phyloP scores from a whole-genome alignment of 2,113 vertebrate species.

The Forbesichthys agassizii region DNA sequence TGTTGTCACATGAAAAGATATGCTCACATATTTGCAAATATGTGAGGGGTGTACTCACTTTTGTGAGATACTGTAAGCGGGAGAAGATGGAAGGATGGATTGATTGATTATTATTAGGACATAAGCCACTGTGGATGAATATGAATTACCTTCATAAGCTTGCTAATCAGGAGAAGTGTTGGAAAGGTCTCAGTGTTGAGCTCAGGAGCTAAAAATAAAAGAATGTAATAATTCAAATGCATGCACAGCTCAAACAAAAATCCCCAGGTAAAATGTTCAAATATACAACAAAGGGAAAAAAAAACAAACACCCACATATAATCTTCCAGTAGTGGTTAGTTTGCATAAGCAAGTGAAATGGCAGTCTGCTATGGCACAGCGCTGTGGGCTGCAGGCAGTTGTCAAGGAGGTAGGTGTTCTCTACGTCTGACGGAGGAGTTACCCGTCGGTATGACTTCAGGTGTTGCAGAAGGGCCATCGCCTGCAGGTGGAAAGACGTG shows the following conservation, averaged over 20 bases:
- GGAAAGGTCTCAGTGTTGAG: conserved; percentile 91
- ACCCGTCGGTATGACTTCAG: conserved; percentile 88
- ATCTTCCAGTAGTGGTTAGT: conserved; percentile 88
- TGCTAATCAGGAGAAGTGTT: conserved; percentile 89
- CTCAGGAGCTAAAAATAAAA: conserved; percentile 82
- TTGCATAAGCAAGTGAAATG: conserved; percentile 92
- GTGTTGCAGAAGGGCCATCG: conserved; percentile 88
- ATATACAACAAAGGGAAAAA: no score
- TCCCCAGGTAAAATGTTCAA: no score
- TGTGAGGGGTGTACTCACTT: no score
- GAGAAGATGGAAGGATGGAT: no score
- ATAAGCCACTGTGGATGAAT: background rate
- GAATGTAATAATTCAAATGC: background rate
- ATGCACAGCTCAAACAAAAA: no score
- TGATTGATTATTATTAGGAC: background rate
- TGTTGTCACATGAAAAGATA: no score
- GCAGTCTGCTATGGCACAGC: conserved; percentile 82
- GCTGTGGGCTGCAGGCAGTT: conserved; percentile 77
- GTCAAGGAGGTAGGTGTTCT: conserved; percentile 85
- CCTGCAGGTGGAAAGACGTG: conserved; percentile 66
- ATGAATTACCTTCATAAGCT: conserved; percentile 90
- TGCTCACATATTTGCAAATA: no score
- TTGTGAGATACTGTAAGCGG: no score
- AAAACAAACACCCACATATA: conserved; percentile 77
- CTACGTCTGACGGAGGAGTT: conserved; percentile 83